phyloP scores from a whole-genome alignment of 2,888 invertebrate species.

The Thelaira solivaga region DNA sequence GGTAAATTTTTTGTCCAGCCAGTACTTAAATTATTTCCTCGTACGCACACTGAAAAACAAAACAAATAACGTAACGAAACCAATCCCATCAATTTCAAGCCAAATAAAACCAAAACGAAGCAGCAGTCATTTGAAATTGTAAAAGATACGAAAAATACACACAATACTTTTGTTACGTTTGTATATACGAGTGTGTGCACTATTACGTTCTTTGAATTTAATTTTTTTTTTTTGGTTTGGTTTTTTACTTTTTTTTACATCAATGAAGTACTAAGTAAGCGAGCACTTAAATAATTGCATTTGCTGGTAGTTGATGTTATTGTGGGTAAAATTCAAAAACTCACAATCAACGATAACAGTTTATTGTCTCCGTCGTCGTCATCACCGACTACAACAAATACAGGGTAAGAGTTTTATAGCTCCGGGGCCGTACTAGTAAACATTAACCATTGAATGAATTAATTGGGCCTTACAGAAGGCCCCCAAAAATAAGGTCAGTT shows the following conservation, averaged over 20 bases:
- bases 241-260: constrained; percentile 14
- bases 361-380: constrained; percentile 49
- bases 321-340: constrained; percentile 49
- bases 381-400: neutral
- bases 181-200: no score
- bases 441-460: no score
- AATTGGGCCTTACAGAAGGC: no score
- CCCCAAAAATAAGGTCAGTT: no score
- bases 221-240: neutral
- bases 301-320: constrained; percentile 57
- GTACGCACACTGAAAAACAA: constrained; percentile 24
- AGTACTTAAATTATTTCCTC: constrained; percentile 46
- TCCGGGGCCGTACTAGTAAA: neutral
- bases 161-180: constrained; percentile 12
- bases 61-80: constrained; percentile 23
- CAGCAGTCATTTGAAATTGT: constrained; percentile 12
- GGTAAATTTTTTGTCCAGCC: constrained; percentile 3
- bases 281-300: constrained; percentile 62
- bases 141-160: constrained; percentile 27
- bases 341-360: constrained; percentile 9
- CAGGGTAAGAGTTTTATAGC: neutral
- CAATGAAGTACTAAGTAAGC: constrained; percentile 35
- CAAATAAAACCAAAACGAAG: constrained; percentile 29
- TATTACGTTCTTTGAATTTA: neutral
- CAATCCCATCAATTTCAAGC: constrained; percentile 27